A percentile compares a stretch with the other conserved stretches of the same genome.
Evolutionary conservation across 1,140 invertebrate genomes (phyloP).

Genomic region (Uloborus diversus): DNA sequence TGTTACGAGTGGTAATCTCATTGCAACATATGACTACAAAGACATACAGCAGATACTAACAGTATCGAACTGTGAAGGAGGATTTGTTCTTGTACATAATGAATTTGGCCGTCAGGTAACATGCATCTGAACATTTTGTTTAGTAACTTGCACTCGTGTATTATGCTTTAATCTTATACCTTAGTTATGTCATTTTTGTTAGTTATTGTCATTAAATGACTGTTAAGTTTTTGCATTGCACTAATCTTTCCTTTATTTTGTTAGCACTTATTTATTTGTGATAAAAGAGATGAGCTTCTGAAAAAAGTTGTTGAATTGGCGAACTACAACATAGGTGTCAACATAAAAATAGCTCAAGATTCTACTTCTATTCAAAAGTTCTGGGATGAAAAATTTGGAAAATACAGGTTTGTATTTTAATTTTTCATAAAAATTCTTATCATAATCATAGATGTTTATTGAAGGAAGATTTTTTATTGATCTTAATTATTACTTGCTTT

Average conservation of each 20-base stretch:
- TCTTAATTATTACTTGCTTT: too few relatives aligned
- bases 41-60: conserved; percentile 81
- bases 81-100: conserved; percentile 87
- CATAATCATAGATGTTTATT: too few relatives aligned
- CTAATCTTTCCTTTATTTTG: conserved; percentile 60
- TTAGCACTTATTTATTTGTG: conserved; percentile 85
- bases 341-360: conserved; percentile 82
- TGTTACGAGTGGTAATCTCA: conserved; percentile 69
- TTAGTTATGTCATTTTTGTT: too few relatives aligned
- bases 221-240: too few relatives aligned
- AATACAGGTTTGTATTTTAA: conserved; percentile 76
- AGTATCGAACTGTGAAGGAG: conserved; percentile 72
- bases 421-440: too few relatives aligned
- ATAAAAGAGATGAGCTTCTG: conserved; percentile 84
- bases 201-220: too few relatives aligned
- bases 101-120: conserved; percentile 80
- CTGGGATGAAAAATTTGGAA: conserved; percentile 85
- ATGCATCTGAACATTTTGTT: too few relatives aligned
- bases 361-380: conserved; percentile 87
- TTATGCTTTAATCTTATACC: too few relatives aligned
- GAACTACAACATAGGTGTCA: conserved; percentile 79
- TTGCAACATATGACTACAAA: conserved; percentile 91
- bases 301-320: conserved; percentile 85
- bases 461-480: too few relatives aligned
- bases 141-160: too few relatives aligned